Evolutionary conservation across 35 echinoderm and acorn worm species (phyloP), one percentile per base, ranked within the genome.

Genomic region (Diadema setosum): DNA sequence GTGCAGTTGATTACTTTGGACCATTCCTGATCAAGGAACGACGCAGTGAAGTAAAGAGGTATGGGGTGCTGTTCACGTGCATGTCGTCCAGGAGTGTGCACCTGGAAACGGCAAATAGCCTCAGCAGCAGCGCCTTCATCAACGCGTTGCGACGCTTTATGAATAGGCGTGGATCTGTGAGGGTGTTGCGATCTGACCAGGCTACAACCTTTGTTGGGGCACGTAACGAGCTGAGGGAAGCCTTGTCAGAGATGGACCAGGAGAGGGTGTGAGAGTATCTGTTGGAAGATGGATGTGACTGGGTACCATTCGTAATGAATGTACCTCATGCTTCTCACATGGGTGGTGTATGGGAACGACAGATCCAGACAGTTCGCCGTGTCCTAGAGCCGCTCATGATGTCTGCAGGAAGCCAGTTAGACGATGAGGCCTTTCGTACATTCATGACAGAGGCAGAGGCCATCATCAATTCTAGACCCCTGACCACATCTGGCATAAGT

Each of bases 1-100:
- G 87, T 50, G 93, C 90, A 37, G 82, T 95, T 30, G 93, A 95
- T 58, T 91, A 42, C 39, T 95, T 95, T 87, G 93, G 93, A 27
- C 88, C 82, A 15, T 94, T 84, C 26, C 46, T 55, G 21, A 67
- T 90, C 2, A 85, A 78, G 48, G 81, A 94, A 43, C 32, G 82
- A 39, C 25, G 87, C 37, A 90, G 78, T 9, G 37, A 86, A 36
- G 45, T 88, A 33, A 94, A 94, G 39, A 39, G 92, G 6, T 94
- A 90, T 78, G 92, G 92, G 27, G 81, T 90, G 2, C 31, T 94
- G 2, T 90, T 91, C 44, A 90, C 87, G 5, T 94, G 92, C 43
- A 86, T 91, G 93, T 48, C 92, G 8, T 86, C 82, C 12, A 36
- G 83, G 32, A 81, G 43, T 82, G 84, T 94, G 21, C 93, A 94